Conservation (phyloP, 2,113 vertebrate species). For the Octodon degus region DNA sequence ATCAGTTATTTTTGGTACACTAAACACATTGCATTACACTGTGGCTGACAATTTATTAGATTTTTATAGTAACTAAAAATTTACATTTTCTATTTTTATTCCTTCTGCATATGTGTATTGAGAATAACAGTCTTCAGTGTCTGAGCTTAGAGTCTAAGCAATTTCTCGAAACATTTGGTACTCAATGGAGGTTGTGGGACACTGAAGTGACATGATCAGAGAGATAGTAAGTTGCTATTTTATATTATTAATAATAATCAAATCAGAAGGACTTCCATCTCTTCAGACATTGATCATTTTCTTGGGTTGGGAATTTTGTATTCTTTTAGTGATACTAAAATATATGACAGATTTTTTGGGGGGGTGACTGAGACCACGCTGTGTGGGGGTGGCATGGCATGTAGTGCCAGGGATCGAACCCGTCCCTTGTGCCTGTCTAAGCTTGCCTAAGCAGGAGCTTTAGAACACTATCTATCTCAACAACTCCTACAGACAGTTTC, state of each 20-base stretch:
- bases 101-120: background rate
- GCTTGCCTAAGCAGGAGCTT: too few species aligned
- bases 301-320: background rate
- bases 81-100: conserved; percentile 27
- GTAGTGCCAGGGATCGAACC: too few species aligned
- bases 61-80: conserved; percentile 22
- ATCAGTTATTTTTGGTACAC: background rate
- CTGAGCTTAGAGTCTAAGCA: background rate
- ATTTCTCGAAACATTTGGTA: background rate
- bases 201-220: background rate
- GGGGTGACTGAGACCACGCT: too few species aligned
- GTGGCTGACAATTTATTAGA: conserved; percentile 27
- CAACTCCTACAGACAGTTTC: background rate
- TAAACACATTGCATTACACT: background rate
- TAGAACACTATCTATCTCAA: too few species aligned
- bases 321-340: background rate
- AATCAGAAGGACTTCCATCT: background rate
- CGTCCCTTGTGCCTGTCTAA: too few species aligned
- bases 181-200: background rate
- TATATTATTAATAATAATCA: background rate
- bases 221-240: background rate
- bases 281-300: background rate
- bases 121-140: background rate
- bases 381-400: too few species aligned
- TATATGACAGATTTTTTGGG: background rate